Conservation (phyloP, 2,113 vertebrate species). For the Tringa solitaria region DNA sequence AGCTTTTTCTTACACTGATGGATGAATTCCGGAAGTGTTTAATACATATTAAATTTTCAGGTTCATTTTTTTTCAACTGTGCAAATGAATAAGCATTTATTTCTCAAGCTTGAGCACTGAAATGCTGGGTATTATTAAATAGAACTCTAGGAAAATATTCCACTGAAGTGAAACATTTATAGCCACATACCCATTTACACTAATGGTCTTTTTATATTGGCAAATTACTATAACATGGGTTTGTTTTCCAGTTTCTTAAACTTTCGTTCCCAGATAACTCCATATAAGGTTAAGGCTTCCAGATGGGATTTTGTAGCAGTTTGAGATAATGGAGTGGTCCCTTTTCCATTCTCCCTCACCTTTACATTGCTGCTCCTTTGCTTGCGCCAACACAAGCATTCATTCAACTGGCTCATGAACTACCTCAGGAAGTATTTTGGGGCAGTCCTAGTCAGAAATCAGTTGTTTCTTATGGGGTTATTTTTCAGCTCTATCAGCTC, state of each 20-base stretch:
- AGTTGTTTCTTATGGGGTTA: not conserved
- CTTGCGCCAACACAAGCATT: not conserved
- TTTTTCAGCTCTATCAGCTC: not conserved
- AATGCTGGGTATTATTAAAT: not conserved
- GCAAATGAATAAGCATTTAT: not conserved
- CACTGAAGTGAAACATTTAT: not conserved
- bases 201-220: not conserved
- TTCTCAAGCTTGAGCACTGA: not conserved
- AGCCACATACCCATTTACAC: not conserved
- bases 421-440: not conserved
- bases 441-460: not conserved
- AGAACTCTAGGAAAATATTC: not conserved
- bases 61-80: not conserved
- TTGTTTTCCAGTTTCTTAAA: not conserved
- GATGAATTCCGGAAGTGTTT: not conserved
- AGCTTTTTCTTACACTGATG: not conserved
- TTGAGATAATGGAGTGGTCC: not conserved
- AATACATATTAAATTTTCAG: accelerated
- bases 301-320: not conserved
- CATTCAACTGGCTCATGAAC: not conserved
- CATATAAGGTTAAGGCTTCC: not conserved
- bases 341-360: not conserved
- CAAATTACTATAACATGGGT: not conserved
- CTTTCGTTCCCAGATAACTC: not conserved
- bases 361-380: not conserved